Evolutionary conservation across 2,888 invertebrate genomes (phyloP).

Genomic region (Suillia variegata): DNA sequence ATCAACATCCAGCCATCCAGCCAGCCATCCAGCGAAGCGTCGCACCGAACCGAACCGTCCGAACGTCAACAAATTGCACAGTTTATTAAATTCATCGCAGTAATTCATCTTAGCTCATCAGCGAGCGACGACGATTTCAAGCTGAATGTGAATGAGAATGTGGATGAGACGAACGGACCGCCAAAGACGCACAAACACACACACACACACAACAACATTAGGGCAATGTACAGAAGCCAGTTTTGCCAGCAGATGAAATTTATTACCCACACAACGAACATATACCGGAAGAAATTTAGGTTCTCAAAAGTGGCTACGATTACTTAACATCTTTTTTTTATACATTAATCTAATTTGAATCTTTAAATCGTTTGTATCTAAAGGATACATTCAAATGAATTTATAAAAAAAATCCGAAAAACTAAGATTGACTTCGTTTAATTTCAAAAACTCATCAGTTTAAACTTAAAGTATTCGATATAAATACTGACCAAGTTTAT

Average conservation of each 20-base stretch:
- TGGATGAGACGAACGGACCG: conserved; percentile 15
- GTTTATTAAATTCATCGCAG: conserved; percentile 39
- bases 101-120: conserved; percentile 36
- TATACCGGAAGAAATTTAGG: not conserved
- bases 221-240: conserved; percentile 19
- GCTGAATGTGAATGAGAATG: not conserved
- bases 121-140: conserved; percentile 4
- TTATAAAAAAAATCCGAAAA: too few relatives aligned
- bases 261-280: conserved; percentile 19
- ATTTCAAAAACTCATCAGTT: too few relatives aligned
- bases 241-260: conserved; percentile 27
- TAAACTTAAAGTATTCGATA: too few relatives aligned
- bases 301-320: not conserved
- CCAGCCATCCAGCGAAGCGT: not conserved
- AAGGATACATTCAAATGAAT: too few relatives aligned
- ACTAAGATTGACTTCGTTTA: too few relatives aligned
- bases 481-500: too few relatives aligned
- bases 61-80: conserved; percentile 26
- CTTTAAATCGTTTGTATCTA: too few relatives aligned
- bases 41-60: too few relatives aligned
- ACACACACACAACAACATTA: too few relatives aligned
- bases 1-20: not conserved
- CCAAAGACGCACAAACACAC: conserved; percentile 27
- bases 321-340: too few relatives aligned
- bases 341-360: too few relatives aligned